These are phyloP conservation scores for Meteorus colon DNA, from an alignment of 2,888 invertebrate species.

Conservation along the genomic window DNA sequence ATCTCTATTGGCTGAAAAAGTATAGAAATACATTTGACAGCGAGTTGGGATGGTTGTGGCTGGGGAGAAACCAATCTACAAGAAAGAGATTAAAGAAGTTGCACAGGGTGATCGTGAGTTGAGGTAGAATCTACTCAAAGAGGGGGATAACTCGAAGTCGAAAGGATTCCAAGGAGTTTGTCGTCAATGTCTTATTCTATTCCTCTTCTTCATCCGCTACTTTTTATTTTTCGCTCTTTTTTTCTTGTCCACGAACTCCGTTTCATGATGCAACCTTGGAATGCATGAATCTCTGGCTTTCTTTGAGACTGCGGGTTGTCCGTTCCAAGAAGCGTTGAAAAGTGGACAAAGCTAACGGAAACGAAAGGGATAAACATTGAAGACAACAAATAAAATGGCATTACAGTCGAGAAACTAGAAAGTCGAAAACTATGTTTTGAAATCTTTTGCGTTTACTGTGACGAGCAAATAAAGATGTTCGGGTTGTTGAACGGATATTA, in stretches of 20 bases:
- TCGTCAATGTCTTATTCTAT: slow-evolving; percentile 1
- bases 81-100: slow-evolving; percentile 16
- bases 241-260: slow-evolving; percentile 15
- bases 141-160: slow-evolving; percentile 13
- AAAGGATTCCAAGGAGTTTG: slow-evolving; percentile 22
- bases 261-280: slow-evolving; percentile 52
- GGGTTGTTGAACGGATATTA: slow-evolving; percentile 2
- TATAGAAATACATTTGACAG: slow-evolving; percentile 8
- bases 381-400: slow-evolving; percentile 58
- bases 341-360: slow-evolving; percentile 40
- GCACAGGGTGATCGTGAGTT: not conserved
- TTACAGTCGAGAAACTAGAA: slow-evolving; percentile 49
- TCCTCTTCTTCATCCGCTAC: slow-evolving; percentile 12
- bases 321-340: slow-evolving; percentile 45
- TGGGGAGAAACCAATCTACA: slow-evolving; percentile 18
- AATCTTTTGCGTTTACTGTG: slow-evolving; percentile 55
- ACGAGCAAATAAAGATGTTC: slow-evolving; percentile 12
- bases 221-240: not conserved
- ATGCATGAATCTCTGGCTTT: slow-evolving; percentile 61
- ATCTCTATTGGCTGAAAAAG: slow-evolving; percentile 18
- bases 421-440: slow-evolving; percentile 60
- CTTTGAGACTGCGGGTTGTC: slow-evolving; percentile 49
- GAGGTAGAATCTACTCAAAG: slow-evolving; percentile 22
- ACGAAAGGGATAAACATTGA: slow-evolving; percentile 44
- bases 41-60: not conserved